Evolutionary conservation across 2,797 vertebrate species (phyloP).

Genomic region (Miichthys miiuy): DNA sequence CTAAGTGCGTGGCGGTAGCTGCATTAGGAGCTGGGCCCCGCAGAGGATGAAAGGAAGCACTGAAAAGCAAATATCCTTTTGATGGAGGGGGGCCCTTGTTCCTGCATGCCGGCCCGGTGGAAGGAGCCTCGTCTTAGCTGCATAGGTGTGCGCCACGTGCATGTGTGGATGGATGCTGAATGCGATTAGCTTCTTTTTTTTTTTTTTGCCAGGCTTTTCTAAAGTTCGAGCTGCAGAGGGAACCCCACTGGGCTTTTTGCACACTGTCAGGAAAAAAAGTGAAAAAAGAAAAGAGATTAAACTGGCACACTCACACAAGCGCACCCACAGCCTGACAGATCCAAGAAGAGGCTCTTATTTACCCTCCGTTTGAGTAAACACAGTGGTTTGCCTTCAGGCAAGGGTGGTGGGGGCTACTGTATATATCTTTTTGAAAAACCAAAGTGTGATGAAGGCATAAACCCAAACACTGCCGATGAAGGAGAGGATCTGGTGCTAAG

Average conservation of each 20-base stretch:
- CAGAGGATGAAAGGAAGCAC: constrained; percentile 47
- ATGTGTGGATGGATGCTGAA: constrained; percentile 25
- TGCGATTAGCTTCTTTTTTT: constrained; percentile 12
- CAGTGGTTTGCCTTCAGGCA: constrained; percentile 54
- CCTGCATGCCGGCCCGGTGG: constrained; percentile 20
- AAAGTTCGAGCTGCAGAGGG: constrained; percentile 57
- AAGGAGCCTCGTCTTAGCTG: constrained; percentile 16
- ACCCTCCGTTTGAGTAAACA: constrained; percentile 62
- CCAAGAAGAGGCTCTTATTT: constrained; percentile 61
- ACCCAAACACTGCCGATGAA: constrained; percentile 3
- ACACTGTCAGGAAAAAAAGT: constrained; percentile 42
- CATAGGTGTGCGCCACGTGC: neutral
- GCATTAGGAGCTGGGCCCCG: constrained; percentile 35
- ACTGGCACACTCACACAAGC: constrained; percentile 22
- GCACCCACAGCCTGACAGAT: constrained; percentile 50
- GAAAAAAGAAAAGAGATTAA: constrained; percentile 55
- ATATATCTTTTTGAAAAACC: constrained; percentile 43
- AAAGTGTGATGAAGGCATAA: constrained; percentile 54
- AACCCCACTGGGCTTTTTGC: constrained; percentile 58
- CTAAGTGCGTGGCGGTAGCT: constrained; percentile 39
- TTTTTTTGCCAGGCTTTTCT: constrained; percentile 45
- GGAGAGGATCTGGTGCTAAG: constrained; percentile 14
- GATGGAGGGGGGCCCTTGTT: constrained; percentile 39
- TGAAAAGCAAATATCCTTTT: constrained; percentile 47
- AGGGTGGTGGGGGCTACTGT: constrained; percentile 37